phyloP scores from a whole-genome alignment of 2,888 invertebrate genomes.

The Synanthedon formicaeformis region DNA sequence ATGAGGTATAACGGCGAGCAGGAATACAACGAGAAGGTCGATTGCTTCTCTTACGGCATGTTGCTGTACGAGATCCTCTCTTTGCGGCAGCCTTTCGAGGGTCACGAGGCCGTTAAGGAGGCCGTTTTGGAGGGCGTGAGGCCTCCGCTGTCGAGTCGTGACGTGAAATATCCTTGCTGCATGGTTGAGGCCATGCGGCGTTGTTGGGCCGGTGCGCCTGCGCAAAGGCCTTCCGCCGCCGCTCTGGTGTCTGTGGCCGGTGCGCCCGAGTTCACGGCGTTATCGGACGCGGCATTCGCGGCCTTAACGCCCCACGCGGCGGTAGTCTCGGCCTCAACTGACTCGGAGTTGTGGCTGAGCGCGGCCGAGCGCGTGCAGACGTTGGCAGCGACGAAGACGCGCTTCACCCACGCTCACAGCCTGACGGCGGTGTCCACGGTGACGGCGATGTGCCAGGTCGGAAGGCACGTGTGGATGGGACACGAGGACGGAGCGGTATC shows the following conservation, averaged over 20 bases:
- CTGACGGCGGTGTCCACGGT: conserved; percentile 67
- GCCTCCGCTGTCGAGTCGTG: conserved; percentile 86
- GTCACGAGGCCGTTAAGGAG: conserved; percentile 96
- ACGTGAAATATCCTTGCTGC: conserved; percentile 86
- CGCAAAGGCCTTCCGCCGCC: conserved; percentile 90
- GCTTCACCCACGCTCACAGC: conserved; percentile 44
- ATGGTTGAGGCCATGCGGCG: conserved; percentile 95
- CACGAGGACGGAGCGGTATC: conserved; percentile 88
- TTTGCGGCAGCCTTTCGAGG: conserved; percentile 94
- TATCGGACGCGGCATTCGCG: conserved; percentile 36
- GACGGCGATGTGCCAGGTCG: conserved; percentile 81
- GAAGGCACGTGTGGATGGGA: conserved; percentile 87
- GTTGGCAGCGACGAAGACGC: conserved; percentile 24
- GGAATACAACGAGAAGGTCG: conserved; percentile 98
- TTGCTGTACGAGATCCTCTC: conserved; percentile 95
- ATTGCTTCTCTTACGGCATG: conserved; percentile 99
- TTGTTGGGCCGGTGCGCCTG: conserved; percentile 92
- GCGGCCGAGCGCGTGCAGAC: conserved; percentile 63
- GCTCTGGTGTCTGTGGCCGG: conserved; percentile 93
- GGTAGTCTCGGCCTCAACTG: conserved; percentile 9
- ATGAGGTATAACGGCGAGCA: conserved; percentile 98
- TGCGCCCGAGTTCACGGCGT: conserved; percentile 88
- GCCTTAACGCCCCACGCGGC: conserved; percentile 13
- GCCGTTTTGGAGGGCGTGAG: conserved; percentile 95
- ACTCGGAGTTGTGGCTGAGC: conserved; percentile 79